Evolutionary conservation across 2,888 invertebrate species (phyloP).

Genomic region (Calliopum simillimum): DNA sequence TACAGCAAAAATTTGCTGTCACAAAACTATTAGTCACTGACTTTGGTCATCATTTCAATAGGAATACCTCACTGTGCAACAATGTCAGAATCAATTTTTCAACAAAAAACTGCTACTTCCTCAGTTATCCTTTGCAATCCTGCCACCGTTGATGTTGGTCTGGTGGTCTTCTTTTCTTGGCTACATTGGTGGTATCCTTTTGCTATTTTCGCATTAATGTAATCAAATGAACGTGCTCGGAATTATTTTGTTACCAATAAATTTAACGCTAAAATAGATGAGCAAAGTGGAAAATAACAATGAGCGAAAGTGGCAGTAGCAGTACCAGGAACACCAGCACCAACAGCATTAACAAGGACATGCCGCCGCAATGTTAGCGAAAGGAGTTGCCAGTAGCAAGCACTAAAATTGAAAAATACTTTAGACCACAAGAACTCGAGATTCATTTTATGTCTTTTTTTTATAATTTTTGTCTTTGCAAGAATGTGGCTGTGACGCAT

Average conservation of each 20-base stretch:
- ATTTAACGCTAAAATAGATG: conserved; percentile 57
- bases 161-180: not conserved
- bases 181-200: conserved; percentile 55
- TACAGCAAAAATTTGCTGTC: too few relatives aligned
- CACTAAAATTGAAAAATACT: conserved; percentile 57
- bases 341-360: not conserved
- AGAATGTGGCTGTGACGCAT: not conserved
- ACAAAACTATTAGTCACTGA: too few relatives aligned
- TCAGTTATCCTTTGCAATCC: conserved; percentile 6
- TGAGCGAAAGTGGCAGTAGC: conserved; percentile 38
- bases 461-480: conserved; percentile 3
- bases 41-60: not conserved
- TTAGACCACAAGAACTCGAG: conserved; percentile 43
- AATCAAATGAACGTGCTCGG: conserved; percentile 63
- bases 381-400: not conserved
- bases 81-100: too few relatives aligned
- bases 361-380: not conserved
- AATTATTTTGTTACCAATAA: conserved; percentile 61
- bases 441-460: not conserved
- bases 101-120: not conserved
- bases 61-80: too few relatives aligned
- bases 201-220: conserved; percentile 61
- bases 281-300: conserved; percentile 51
- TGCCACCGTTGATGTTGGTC: not conserved
- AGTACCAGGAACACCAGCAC: too few relatives aligned